Evolutionary conservation across 2,888 invertebrate species (phyloP), one percentile per base, ranked within the genome.

Genomic region (Drosophila mercatorum): DNA sequence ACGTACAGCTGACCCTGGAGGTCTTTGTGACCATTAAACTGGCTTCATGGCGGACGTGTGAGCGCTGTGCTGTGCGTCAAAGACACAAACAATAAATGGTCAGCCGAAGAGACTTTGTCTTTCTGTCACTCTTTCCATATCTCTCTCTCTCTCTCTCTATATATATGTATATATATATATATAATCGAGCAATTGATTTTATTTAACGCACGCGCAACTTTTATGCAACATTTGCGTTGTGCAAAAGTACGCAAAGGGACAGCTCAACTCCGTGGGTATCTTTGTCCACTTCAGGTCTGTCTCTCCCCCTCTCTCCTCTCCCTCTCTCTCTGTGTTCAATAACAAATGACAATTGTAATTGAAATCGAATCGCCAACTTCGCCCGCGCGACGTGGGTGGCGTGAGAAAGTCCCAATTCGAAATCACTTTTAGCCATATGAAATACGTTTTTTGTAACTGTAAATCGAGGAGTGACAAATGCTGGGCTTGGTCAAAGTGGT

Each of bases 111-210:
- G 52, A 4, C 5, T 38, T 8, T 22, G 38, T 28, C 11, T 14
- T 2, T 31, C 26, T 5, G 1, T 7, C 52, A 36, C 22, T 52
- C 11, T 36, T 14, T 22, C 17, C 31, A 34, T 34, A 34, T 34
- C 5, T 26, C 36, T 14, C 12, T 26, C 36, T 52, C 52, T 36
- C 36, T 14, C 52, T 12, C 0, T 38, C 0, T 10, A 22, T 22
- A 3, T 14, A 1, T 1, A 2, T 52, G 14, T 14, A 7, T 14
- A 22, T 53, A 0, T 7, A 4, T 52, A 22, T 53, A 38, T 14
- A 53, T 53, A 73, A 73, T 67, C 78, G 75, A 56, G 72, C 75
- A 82, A 88, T 88, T 85, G 83, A 82, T 88, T 82, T 88, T 69
- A 72, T 72, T 88, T 82, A 68, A 85, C 68, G 68, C 80, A 88